These are phyloP conservation scores for Beris chalybata DNA, from an alignment of 2,888 invertebrate genomes.

Conservation along the genomic window DNA sequence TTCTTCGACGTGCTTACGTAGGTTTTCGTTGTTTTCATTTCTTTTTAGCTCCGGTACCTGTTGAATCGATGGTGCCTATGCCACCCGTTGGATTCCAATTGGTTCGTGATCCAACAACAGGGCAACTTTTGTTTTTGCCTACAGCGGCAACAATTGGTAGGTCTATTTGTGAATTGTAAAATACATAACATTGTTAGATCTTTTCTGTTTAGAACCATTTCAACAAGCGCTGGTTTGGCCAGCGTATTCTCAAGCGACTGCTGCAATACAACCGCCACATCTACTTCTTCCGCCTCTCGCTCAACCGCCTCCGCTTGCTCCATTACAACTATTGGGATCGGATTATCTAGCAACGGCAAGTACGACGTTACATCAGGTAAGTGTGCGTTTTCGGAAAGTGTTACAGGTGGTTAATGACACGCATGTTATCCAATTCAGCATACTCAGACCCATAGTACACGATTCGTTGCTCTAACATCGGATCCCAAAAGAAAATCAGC, in stretches of 20 bases:
- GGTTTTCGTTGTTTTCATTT: slow-evolving; percentile 38
- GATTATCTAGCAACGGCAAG: slow-evolving; percentile 65
- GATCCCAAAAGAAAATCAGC: slow-evolving; percentile 55
- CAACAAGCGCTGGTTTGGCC: slow-evolving; percentile 78
- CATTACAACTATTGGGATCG: slow-evolving; percentile 61
- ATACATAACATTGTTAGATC: slow-evolving; percentile 19
- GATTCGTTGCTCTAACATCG: slow-evolving; percentile 66
- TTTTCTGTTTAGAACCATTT: slow-evolving; percentile 60
- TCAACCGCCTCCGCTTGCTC: slow-evolving; percentile 61
- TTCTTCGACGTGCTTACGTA: slow-evolving; percentile 32
- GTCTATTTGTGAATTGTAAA: neutral
- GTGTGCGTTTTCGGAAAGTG: neutral
- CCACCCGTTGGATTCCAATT: slow-evolving; percentile 82
- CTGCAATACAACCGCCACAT: slow-evolving; percentile 47
- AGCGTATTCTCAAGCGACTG: slow-evolving; percentile 61
- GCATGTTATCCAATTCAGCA: slow-evolving; percentile 52
- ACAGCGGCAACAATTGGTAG: slow-evolving; percentile 57
- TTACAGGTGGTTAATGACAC: neutral
- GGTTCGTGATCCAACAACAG: slow-evolving; percentile 81
- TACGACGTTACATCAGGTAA: slow-evolving; percentile 61
- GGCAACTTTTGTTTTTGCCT: slow-evolving; percentile 78
- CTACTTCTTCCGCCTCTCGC: slow-evolving; percentile 40
- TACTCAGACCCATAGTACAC: slow-evolving; percentile 69
- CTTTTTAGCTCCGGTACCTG: slow-evolving; percentile 66
- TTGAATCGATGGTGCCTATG: slow-evolving; percentile 75